phyloP scores from a whole-genome alignment of 2,113 vertebrate genomes.

The Vombatus ursinus region DNA sequence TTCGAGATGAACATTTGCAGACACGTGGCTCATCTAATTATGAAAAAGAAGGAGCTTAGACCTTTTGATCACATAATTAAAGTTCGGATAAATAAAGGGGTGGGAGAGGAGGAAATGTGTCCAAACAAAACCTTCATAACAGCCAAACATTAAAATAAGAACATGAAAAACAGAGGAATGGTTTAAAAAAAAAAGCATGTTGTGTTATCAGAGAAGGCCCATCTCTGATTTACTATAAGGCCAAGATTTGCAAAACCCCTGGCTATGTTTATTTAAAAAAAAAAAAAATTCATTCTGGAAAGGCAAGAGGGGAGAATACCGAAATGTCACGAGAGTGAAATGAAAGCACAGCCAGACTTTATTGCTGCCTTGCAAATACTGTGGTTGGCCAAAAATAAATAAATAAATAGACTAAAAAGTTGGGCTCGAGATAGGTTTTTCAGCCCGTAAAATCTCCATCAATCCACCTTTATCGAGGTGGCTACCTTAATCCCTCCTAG shows the following conservation, averaged over 20 bases:
- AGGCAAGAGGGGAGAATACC: neutral
- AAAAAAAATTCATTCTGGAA: constrained; percentile 1
- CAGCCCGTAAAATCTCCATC: neutral
- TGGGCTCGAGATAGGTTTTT: neutral
- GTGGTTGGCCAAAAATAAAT: neutral
- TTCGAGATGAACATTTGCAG: constrained; percentile 43
- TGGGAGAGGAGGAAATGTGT: neutral
- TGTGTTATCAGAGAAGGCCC: neutral
- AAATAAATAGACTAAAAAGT: neutral
- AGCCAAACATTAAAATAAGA: constrained; percentile 36
- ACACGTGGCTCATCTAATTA: constrained; percentile 18
- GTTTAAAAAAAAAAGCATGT: neutral
- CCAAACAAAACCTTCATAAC: constrained; percentile 23
- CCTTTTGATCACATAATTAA: constrained; percentile 43
- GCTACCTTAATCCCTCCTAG: neutral
- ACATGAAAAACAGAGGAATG: constrained; percentile 22
- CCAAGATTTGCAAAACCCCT: neutral
- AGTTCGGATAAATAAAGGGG: constrained; percentile 21
- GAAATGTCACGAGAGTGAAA: neutral
- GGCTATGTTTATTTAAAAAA: neutral
- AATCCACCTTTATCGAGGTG: neutral
- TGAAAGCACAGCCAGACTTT: neutral
- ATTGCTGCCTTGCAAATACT: neutral
- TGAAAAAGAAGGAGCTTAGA: constrained; percentile 27
- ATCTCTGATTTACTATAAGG: neutral